Evolutionary conservation across 2,113 vertebrate genomes (phyloP).

Genomic region (Larimichthys crocea): DNA sequence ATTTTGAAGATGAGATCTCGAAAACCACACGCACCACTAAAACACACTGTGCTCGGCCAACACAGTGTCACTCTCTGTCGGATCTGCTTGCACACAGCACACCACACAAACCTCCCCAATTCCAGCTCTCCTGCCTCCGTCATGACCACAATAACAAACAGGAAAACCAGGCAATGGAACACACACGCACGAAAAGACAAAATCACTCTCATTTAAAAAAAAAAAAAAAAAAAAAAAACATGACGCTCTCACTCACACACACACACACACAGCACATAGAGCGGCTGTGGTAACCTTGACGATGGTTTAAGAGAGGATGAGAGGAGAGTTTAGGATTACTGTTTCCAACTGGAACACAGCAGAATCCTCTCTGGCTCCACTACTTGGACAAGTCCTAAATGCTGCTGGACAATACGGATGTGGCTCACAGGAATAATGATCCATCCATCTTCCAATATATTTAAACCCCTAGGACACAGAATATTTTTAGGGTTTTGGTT

Average conservation of each 20-base stretch:
- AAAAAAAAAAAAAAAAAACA: neutral
- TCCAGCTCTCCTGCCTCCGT: slow-evolving; percentile 58
- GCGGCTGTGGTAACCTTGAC: slow-evolving; percentile 59
- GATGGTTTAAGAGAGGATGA: slow-evolving; percentile 54
- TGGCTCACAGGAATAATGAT: slow-evolving; percentile 2
- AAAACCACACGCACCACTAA: slow-evolving; percentile 59
- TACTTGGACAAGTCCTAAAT: slow-evolving; percentile 76
- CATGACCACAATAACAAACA: slow-evolving; percentile 73
- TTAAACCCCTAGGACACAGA: neutral
- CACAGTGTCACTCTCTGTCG: slow-evolving; percentile 34
- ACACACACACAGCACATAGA: slow-evolving; percentile 24
- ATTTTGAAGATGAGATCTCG: slow-evolving; percentile 42
- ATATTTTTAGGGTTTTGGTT: neutral
- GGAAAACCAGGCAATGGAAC: slow-evolving; percentile 63
- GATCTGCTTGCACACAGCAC: slow-evolving; percentile 55
- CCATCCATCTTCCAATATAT: neutral
- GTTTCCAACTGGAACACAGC: slow-evolving; percentile 79
- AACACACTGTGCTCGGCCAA: slow-evolving; percentile 49
- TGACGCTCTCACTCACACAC: neutral
- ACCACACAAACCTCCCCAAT: slow-evolving; percentile 59
- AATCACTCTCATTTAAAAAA: slow-evolving; percentile 26
- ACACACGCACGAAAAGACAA: slow-evolving; percentile 40
- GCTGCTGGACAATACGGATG: slow-evolving; percentile 57
- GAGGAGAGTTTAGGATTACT: slow-evolving; percentile 81
- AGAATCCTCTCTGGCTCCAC: slow-evolving; percentile 70